phyloP scores from a whole-genome alignment of 2,888 invertebrate species.

The Seira sanloemensis region DNA sequence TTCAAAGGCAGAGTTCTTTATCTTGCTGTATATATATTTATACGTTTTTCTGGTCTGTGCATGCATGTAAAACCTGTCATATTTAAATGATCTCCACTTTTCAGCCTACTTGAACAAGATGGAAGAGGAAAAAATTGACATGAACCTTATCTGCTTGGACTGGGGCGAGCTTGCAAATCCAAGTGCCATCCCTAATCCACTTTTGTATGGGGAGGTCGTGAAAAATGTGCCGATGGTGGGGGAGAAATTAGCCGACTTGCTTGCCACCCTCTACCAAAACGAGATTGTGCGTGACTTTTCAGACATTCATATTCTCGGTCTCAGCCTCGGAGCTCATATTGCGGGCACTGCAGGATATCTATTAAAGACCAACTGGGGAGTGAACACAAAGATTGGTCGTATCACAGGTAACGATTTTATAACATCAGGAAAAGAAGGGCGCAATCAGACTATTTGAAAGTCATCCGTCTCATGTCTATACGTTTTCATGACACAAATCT shows the following conservation, averaged over 20 bases:
- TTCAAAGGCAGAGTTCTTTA: too few relatives aligned
- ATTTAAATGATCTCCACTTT: too few relatives aligned
- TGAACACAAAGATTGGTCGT: conserved; percentile 60
- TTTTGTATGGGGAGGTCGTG: conserved; percentile 63
- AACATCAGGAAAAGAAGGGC: not conserved
- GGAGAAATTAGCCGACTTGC: conserved; percentile 62
- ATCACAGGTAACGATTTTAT: conserved; percentile 60
- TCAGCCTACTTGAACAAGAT: conserved; percentile 55
- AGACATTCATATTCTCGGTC: conserved; percentile 63
- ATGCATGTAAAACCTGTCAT: too few relatives aligned
- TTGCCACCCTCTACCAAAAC: conserved; percentile 57
- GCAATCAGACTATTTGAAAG: not conserved
- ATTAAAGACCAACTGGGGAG: conserved; percentile 56
- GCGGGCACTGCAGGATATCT: conserved; percentile 59
- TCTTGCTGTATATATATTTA: too few relatives aligned
- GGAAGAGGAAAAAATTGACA: conserved; percentile 48
- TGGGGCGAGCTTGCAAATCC: conserved; percentile 66
- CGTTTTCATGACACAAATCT: not conserved
- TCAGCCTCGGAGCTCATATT: conserved; percentile 63
- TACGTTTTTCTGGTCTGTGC: too few relatives aligned
- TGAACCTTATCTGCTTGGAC: conserved; percentile 66
- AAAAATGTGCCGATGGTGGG: conserved; percentile 62
- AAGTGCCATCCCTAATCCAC: conserved; percentile 56
- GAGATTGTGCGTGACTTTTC: conserved; percentile 56
- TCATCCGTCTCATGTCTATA: not conserved